Evolutionary conservation across 2,797 vertebrate genomes (phyloP), one percentile per base, ranked within the genome.

Genomic region (Pachyuromys duprasi): DNA sequence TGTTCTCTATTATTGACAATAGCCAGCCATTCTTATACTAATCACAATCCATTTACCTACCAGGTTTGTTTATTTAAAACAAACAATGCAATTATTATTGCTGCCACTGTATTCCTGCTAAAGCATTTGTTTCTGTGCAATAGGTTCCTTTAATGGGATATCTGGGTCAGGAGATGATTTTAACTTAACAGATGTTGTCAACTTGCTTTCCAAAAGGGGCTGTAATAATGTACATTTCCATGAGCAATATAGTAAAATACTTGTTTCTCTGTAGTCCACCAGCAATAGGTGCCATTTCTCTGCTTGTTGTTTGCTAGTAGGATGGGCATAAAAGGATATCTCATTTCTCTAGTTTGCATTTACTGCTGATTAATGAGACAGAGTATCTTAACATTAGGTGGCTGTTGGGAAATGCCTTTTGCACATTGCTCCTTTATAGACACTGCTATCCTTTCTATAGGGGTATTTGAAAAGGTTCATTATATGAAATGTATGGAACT

Each of bases 61-160:
- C 13, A 31, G 6, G 26, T 67, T 67, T 39, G 3, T 70, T 53
- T 86, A 17, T 91, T 57, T 15, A n/a, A 89, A 79, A 36, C 7
- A 55, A 80, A 53, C 17, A 79, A 89, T 53, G 7, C 20, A 33
- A 74, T 80, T 67, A 88, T 67, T n/a, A 72, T 20, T 24, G 3
- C 3, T 33, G 14, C 22, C 74, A 31, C 15, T 33, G n/a, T n/a
- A 57, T 49, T 57, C 26, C n/a, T 53, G 67, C 17, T 1, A 31
- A 67, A 36, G 72, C 4, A 17, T 91, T 83, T 84, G 65, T 97
- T 95, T 96, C 86, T 93, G 93, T 93, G 87, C 89, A 91, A 94
- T 22, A 78, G 55, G 11, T 94, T 95, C 70, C 65, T 80, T 90
- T 31, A 74, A 42, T 31, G 31, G n/a, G 55, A 57, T 36, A 69